Evolutionary conservation across 2,113 vertebrate species (phyloP), one percentile per base, ranked within the genome.

Genomic region (Passerina amoena): DNA sequence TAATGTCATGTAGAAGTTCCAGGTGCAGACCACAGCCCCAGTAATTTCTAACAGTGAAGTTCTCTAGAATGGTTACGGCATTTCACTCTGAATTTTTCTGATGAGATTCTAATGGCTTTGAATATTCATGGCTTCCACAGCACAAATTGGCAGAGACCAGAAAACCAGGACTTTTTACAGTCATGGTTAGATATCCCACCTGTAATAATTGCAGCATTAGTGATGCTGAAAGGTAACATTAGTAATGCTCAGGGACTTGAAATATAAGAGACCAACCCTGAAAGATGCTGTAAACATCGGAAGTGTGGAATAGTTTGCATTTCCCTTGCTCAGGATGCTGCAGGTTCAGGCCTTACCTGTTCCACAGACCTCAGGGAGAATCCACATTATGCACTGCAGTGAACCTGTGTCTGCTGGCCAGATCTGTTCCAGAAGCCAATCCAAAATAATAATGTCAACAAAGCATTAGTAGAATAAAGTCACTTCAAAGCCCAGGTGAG

Each of bases 1-100:
- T 14, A 28, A 53, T 19, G 15, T 38, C 25, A 37, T 0, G 0
- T 33, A 27, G 19, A 45, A 21, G 12, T 3, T 61, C 24, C 2
- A 10, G 24, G 33, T 22, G 22, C 51, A 82, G 22, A 63, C 17
- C 57, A 28, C 12, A 3, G 48, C 25, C 22, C 7, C 24, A 68
- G 25, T 11, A 18, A n/a, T 53, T 72, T 64, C 37, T 53, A 50
- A 37, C 8, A 61, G 21, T 30, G 24, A 78, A 73, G 42, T 14
- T 77, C 23, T 83, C 30, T 38, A n/a, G 20, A 20, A 22, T 9
- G 3, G 1, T 47, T 56, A 31, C 15, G 84, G 17, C 24, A 75
- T 51, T 59, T 70, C 47, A 38, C 7, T 42, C n/a, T 68, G 17
- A 11, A 24, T 76, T 63, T 35, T 80, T 86, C 69, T 81, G 14